phyloP scores from a whole-genome alignment of 2,797 vertebrate species.

The Xyrichtys novacula region DNA sequence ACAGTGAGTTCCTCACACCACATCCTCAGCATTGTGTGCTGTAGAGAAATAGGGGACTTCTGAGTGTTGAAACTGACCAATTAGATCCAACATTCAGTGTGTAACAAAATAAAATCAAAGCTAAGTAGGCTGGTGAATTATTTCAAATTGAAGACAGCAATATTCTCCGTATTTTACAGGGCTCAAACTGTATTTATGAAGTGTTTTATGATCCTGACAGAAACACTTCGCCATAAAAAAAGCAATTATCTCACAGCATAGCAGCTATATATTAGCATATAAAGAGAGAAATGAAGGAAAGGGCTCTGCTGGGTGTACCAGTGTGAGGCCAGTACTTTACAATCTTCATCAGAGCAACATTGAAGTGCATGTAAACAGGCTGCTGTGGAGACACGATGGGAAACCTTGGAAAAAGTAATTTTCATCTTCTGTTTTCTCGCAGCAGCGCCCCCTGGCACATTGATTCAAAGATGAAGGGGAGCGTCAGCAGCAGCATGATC shows the following conservation, averaged over 20 bases:
- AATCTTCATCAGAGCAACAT: slow-evolving; percentile 44
- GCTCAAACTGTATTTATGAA: slow-evolving; percentile 24
- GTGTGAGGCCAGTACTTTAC: slow-evolving; percentile 41
- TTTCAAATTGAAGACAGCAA: slow-evolving; percentile 12
- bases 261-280: slow-evolving; percentile 41
- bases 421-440: slow-evolving; percentile 54
- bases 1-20: no score
- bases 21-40: background rate
- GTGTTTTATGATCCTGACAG: slow-evolving; percentile 26
- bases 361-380: slow-evolving; percentile 46
- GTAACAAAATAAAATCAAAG: background rate
- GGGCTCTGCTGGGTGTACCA: slow-evolving; percentile 27
- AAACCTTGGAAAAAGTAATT: slow-evolving; percentile 76
- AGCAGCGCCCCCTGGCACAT: slow-evolving; percentile 73
- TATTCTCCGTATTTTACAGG: slow-evolving; percentile 10
- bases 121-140: background rate
- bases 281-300: slow-evolving; percentile 39
- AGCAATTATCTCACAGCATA: slow-evolving; percentile 31
- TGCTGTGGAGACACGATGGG: slow-evolving; percentile 48
- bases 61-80: background rate
- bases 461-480: slow-evolving; percentile 81
- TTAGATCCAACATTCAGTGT: background rate
- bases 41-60: background rate
- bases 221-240: slow-evolving; percentile 19
- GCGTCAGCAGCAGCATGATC: slow-evolving; percentile 76